Conservation (phyloP, 2,797 vertebrate species). For the Steatocranus sp. region DNA sequence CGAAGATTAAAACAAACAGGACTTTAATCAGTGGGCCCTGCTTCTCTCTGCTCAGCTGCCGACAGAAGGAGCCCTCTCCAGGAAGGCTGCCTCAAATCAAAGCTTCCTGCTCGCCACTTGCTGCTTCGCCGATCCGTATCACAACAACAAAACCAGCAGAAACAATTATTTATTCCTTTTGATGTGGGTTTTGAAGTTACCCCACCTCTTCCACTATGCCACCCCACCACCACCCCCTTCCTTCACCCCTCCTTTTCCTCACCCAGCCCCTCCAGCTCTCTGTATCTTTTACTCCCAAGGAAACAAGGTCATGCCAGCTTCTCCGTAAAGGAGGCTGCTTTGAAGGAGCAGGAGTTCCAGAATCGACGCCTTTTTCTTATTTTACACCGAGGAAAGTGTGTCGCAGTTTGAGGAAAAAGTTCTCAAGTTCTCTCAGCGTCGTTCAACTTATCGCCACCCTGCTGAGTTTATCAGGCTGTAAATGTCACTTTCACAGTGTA, state of each 20-base stretch:
- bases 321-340: constrained; percentile 53
- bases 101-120: constrained; percentile 94
- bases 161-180: constrained; percentile 99
- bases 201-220: constrained; percentile 67
- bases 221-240: constrained; percentile 21
- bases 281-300: constrained; percentile 80
- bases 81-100: constrained; percentile 95
- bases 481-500: constrained; percentile 29
- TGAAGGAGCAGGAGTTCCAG: constrained; percentile 59
- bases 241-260: constrained; percentile 58
- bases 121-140: constrained; percentile 94
- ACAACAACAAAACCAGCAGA: constrained; percentile 98
- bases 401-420: neutral
- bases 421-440: neutral
- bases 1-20: constrained; percentile 98
- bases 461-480: constrained; percentile 2
- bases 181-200: constrained; percentile 89
- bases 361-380: constrained; percentile 27
- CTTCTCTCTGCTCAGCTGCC: constrained; percentile 85
- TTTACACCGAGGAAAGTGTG: constrained; percentile 26
- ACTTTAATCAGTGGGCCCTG: constrained; percentile 95
- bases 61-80: constrained; percentile 89
- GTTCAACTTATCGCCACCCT: neutral
- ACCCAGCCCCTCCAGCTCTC: constrained; percentile 67
- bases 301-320: constrained; percentile 86